A percentile compares a stretch with the other conserved stretches of the same genome.
These are phyloP conservation scores for Phylloscopus trochiloides DNA, from an alignment of 2,113 vertebrate species.

Conservation along the genomic window DNA sequence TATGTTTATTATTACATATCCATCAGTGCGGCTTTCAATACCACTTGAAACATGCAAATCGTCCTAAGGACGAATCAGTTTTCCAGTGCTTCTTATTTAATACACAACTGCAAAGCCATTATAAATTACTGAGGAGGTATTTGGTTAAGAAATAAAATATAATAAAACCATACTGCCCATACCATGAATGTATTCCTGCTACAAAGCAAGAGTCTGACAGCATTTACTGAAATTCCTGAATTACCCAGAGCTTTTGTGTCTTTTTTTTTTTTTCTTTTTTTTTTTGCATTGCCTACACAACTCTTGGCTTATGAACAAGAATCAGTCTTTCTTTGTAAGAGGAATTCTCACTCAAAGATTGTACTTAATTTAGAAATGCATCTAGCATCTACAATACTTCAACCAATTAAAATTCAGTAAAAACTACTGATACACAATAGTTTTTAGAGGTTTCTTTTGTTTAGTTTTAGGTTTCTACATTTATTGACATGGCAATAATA, in stretches of 20 bases:
- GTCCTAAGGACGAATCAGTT: conserved; percentile 89
- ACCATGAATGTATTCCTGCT: conserved; percentile 72
- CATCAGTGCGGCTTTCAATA: conserved; percentile 97
- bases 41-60: conserved; percentile 94
- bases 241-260: conserved; percentile 56
- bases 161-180: conserved; percentile 79
- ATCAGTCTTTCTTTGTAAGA: conserved; percentile 72
- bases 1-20: conserved; percentile 99
- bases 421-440: conserved; percentile 72
- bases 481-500: conserved; percentile 90
- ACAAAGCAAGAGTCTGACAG: conserved; percentile 71
- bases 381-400: conserved; percentile 70
- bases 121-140: conserved; percentile 93
- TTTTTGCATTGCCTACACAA: conserved; percentile 52
- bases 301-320: conserved; percentile 61
- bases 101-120: conserved; percentile 90
- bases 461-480: conserved; percentile 70
- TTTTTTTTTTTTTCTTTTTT: not conserved
- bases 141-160: conserved; percentile 85
- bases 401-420: conserved; percentile 76
- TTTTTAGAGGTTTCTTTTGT: conserved; percentile 49
- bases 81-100: conserved; percentile 98
- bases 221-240: conserved; percentile 74
- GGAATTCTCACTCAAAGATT: conserved; percentile 78
- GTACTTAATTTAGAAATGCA: conserved; percentile 79